Percentiles rank a stretch among this genome's conserved stretches.
Evolutionary conservation across 2,888 invertebrate species (phyloP).

Genomic region (Cheilosia scutellata): DNA sequence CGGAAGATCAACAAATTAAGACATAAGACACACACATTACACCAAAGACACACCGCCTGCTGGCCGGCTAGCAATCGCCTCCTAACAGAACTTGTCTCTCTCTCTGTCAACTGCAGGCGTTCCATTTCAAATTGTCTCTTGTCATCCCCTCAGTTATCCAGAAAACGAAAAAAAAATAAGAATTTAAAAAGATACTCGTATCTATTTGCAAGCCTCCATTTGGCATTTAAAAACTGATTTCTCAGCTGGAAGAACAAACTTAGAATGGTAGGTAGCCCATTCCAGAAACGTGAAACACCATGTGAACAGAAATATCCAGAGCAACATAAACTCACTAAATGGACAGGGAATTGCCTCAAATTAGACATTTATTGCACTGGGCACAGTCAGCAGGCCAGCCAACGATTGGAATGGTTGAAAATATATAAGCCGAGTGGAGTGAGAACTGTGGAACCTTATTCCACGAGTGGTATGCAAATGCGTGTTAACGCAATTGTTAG

Average conservation of each 20-base stretch:
- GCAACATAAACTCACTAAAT: slow-evolving; percentile 66
- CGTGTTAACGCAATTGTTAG: slow-evolving; percentile 74
- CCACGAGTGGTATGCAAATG: slow-evolving; percentile 65
- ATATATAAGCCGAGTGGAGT: background rate
- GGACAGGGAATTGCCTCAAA: slow-evolving; percentile 73
- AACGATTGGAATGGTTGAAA: background rate
- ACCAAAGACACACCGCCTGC: background rate
- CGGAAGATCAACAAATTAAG: slow-evolving; percentile 75
- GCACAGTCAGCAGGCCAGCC: slow-evolving; percentile 44
- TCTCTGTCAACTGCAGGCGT: slow-evolving; percentile 56
- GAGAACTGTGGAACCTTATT: slow-evolving; percentile 32
- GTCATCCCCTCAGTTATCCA: slow-evolving; percentile 6
- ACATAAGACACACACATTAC: slow-evolving; percentile 58
- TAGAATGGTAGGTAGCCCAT: slow-evolving; percentile 41
- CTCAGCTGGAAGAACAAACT: slow-evolving; percentile 15
- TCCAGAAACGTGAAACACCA: slow-evolving; percentile 34
- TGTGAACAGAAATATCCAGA: slow-evolving; percentile 60
- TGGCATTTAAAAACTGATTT: slow-evolving; percentile 36
- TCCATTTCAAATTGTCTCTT: slow-evolving; percentile 52
- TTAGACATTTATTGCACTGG: slow-evolving; percentile 71
- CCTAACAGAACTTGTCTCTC: background rate
- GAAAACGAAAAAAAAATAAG: background rate
- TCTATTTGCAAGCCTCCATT: slow-evolving; percentile 27
- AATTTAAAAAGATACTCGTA: background rate
- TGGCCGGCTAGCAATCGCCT: background rate